Evolutionary conservation across 2,888 invertebrate species (phyloP).

Genomic region (Caenorhabditis angaria): DNA sequence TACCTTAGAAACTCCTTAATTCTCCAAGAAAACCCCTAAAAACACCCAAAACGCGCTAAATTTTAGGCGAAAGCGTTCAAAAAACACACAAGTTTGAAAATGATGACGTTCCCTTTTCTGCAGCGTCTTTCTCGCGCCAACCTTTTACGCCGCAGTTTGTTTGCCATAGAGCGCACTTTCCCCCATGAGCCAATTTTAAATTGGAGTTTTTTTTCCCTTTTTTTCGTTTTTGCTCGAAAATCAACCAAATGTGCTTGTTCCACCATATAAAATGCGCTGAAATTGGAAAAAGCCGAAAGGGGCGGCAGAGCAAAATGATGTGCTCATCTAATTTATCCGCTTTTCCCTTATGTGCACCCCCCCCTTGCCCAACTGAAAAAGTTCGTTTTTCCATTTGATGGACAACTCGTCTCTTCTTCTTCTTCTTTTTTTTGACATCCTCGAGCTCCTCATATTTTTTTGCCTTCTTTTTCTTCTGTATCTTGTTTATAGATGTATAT

Average conservation of each 20-base stretch:
- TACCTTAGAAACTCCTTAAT: not conserved
- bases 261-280: too few species aligned
- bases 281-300: too few species aligned
- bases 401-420: too few species aligned
- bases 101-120: not conserved
- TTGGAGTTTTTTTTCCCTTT: not conserved
- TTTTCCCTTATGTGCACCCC: not conserved
- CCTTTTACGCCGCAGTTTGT: not conserved
- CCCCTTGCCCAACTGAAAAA: not conserved
- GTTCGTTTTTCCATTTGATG: not conserved
- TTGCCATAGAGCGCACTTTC: not conserved
- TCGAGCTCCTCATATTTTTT: too few species aligned
- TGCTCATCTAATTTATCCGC: not conserved
- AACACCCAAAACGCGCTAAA: conserved; percentile 5
- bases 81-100: not conserved
- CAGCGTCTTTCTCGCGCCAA: not conserved
- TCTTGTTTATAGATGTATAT: too few species aligned
- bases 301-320: too few species aligned
- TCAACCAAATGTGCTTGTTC: too few species aligned
- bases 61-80: not conserved
- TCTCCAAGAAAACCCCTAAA: not conserved
- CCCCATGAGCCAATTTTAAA: not conserved
- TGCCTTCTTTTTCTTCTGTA: too few species aligned
- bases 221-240: not conserved
- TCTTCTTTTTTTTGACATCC: too few species aligned